Conservation (phyloP, 1,140 invertebrate genomes). For the Ptiloglossa arizonensis region DNA sequence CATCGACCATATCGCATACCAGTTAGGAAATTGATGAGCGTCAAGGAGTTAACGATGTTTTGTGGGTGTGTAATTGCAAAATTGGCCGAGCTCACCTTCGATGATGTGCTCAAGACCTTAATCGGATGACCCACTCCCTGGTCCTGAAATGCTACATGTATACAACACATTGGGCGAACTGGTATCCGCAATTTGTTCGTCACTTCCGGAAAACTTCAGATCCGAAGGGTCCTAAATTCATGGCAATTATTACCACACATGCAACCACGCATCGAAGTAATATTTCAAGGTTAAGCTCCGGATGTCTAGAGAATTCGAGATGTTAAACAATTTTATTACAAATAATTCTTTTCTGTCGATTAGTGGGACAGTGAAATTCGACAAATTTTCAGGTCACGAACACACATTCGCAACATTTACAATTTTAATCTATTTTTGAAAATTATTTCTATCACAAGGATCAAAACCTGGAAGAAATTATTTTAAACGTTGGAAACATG, state of each 20-base stretch:
- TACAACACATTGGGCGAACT: slow-evolving; percentile 50
- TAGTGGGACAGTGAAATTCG: too few species aligned
- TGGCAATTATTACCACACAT: background rate
- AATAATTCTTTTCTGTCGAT: too few species aligned
- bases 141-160: slow-evolving; percentile 28
- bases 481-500: too few species aligned
- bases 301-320: background rate
- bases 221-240: background rate
- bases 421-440: too few species aligned
- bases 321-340: too few species aligned
- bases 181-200: slow-evolving; percentile 60
- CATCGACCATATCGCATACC: background rate
- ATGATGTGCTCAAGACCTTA: slow-evolving; percentile 43
- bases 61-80: slow-evolving; percentile 66
- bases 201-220: slow-evolving; percentile 54
- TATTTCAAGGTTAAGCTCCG: background rate
- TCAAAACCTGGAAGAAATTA: too few species aligned
- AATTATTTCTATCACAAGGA: too few species aligned
- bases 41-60: slow-evolving; percentile 56
- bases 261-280: background rate
- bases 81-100: slow-evolving; percentile 64
- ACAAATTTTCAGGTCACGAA: too few species aligned
- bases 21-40: slow-evolving; percentile 49
- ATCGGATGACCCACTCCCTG: slow-evolving; percentile 41
- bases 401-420: too few species aligned